Percentiles rank a stretch among this genome's conserved stretches.
Evolutionary conservation across 1,140 invertebrate species (phyloP).

Genomic region (Halyomorpha halys): DNA sequence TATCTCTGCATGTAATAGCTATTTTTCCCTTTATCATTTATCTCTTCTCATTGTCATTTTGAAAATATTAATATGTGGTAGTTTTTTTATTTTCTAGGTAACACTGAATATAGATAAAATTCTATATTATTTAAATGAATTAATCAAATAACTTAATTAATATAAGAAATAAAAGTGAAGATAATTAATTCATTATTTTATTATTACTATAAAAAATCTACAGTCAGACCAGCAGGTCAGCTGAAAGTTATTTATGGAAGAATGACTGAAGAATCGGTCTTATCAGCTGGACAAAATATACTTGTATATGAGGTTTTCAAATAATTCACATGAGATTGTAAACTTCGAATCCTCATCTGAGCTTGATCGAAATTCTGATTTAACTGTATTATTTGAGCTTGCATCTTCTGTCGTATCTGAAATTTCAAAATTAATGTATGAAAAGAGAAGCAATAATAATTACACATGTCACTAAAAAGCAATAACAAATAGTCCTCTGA

Average conservation of each 20-base stretch:
- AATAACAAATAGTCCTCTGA: no score
- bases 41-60: no score
- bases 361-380: conserved; percentile 57
- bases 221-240: background rate
- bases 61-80: no score
- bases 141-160: no score
- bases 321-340: conserved; percentile 52
- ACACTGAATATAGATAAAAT: no score
- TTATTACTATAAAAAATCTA: conserved; percentile 1
- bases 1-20: no score
- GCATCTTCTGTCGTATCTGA: conserved; percentile 53
- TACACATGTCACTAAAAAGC: background rate
- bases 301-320: conserved; percentile 43
- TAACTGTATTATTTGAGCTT: conserved; percentile 51
- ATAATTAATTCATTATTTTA: conserved; percentile 1
- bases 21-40: no score
- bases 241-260: background rate
- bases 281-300: conserved; percentile 15
- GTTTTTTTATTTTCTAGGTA: no score
- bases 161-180: background rate
- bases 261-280: background rate
- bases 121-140: no score
- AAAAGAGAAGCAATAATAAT: conserved; percentile 2
- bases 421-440: conserved; percentile 15
- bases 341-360: conserved; percentile 48